Percentiles rank a stretch among this genome's conserved stretches.
These are phyloP conservation scores for Andrena bucephala DNA, from an alignment of 2,888 invertebrate genomes.

Conservation along the genomic window DNA sequence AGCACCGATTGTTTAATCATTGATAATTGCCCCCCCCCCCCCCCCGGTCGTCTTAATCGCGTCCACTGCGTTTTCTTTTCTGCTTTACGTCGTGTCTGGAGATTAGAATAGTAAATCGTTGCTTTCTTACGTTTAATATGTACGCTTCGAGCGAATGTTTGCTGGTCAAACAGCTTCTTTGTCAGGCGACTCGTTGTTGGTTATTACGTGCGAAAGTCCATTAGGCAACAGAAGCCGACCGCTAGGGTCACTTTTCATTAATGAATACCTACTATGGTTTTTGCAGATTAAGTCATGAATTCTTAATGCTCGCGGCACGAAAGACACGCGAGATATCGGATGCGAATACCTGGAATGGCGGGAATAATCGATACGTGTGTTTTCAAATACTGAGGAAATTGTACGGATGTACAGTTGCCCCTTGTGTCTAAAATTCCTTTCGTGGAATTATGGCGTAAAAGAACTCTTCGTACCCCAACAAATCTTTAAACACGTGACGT, in stretches of 20 bases:
- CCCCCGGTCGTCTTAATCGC: slow-evolving; percentile 30
- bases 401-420: neutral
- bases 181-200: neutral
- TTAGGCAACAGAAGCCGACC: neutral
- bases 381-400: slow-evolving; percentile 47
- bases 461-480: neutral
- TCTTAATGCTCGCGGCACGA: slow-evolving; percentile 2
- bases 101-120: slow-evolving; percentile 30
- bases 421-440: slow-evolving; percentile 46
- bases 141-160: neutral
- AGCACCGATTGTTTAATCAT: slow-evolving; percentile 61
- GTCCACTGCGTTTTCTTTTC: slow-evolving; percentile 41
- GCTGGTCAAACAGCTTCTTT: slow-evolving; percentile 22
- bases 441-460: neutral
- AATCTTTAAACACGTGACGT: neutral
- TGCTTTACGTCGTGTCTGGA: slow-evolving; percentile 8
- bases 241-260: neutral
- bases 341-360: slow-evolving; percentile 32
- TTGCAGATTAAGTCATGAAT: neutral
- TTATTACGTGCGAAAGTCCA: neutral
- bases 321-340: slow-evolving; percentile 30
- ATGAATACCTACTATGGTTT: neutral
- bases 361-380: slow-evolving; percentile 41
- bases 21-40: slow-evolving; percentile 55
- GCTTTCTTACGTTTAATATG: slow-evolving; percentile 7